These are phyloP conservation scores for Anarsia innoxiella DNA, from an alignment of 2,888 invertebrate species.

Conservation along the genomic window DNA sequence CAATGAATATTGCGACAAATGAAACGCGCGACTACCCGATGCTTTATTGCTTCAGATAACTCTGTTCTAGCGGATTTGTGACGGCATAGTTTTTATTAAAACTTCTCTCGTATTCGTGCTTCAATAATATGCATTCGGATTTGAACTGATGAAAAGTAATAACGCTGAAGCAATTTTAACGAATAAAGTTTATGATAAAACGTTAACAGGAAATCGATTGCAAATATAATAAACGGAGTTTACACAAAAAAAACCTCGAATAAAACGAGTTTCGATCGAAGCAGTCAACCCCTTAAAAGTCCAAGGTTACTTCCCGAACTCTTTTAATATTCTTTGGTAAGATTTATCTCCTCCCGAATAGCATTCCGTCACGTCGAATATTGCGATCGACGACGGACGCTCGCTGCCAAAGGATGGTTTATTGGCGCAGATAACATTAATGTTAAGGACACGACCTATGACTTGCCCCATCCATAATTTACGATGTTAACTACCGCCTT, in stretches of 20 bases:
- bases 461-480: conserved; percentile 35
- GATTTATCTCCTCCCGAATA: conserved; percentile 3
- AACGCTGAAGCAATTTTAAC: no score
- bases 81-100: conserved; percentile 4
- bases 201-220: no score
- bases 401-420: conserved; percentile 32
- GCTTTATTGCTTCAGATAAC: conserved; percentile 4
- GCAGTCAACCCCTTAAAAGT: no score
- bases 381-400: conserved; percentile 11
- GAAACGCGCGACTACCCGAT: conserved; percentile 20
- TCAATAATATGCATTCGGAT: no score
- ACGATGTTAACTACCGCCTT: conserved; percentile 34
- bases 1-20: conserved; percentile 36
- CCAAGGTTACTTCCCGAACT: no score
- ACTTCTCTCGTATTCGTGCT: no score
- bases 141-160: no score
- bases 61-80: conserved; percentile 1
- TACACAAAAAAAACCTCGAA: no score
- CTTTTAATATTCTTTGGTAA: conserved; percentile 5
- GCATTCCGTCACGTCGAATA: conserved; percentile 10
- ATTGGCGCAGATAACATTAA: conserved; percentile 46
- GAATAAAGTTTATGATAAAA: no score
- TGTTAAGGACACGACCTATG: conserved; percentile 44
- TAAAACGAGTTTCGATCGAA: no score
- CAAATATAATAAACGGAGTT: no score